A percentile compares a stretch with the other conserved stretches of the same genome.
Conservation (phyloP, 1,140 invertebrate species). For the Zaprionus inermis region DNA sequence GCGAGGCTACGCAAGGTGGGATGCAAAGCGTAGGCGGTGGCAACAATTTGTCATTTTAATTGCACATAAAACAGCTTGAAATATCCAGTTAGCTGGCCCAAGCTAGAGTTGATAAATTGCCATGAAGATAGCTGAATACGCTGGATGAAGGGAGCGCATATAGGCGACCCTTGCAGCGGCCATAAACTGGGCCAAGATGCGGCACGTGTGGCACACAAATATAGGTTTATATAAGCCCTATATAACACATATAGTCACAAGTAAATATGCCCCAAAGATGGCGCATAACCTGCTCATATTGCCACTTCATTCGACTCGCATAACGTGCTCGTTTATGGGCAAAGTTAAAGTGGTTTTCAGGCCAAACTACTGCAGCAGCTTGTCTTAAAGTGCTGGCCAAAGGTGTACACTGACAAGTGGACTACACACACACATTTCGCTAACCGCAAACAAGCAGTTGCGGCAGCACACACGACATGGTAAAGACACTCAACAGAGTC, state of each 20-base stretch:
- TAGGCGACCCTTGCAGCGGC: neutral
- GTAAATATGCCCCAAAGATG: neutral
- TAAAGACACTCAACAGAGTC: constrained; percentile 46
- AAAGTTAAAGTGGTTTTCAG: constrained; percentile 54
- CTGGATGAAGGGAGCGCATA: too few species aligned
- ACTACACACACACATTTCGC: neutral
- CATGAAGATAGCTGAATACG: constrained; percentile 8
- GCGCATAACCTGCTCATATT: neutral
- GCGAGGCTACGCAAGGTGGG: neutral
- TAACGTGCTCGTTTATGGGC: constrained; percentile 47
- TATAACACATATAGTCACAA: neutral
- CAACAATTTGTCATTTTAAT: constrained; percentile 72
- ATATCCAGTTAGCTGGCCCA: constrained; percentile 11
- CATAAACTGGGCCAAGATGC: constrained; percentile 48
- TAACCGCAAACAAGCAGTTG: neutral
- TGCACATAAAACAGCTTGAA: constrained; percentile 59
- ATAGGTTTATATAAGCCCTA: constrained; percentile 9
- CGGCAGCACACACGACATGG: constrained; percentile 35
- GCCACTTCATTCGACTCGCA: constrained; percentile 18
- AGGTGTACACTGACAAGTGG: neutral
- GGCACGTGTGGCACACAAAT: constrained; percentile 45
- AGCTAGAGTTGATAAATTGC: neutral
- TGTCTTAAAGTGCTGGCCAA: constrained; percentile 18
- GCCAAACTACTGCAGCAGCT: constrained; percentile 36
- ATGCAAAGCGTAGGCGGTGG: constrained; percentile 12